phyloP scores from a whole-genome alignment of 2,797 vertebrate genomes.

The Takifugu rubripes region DNA sequence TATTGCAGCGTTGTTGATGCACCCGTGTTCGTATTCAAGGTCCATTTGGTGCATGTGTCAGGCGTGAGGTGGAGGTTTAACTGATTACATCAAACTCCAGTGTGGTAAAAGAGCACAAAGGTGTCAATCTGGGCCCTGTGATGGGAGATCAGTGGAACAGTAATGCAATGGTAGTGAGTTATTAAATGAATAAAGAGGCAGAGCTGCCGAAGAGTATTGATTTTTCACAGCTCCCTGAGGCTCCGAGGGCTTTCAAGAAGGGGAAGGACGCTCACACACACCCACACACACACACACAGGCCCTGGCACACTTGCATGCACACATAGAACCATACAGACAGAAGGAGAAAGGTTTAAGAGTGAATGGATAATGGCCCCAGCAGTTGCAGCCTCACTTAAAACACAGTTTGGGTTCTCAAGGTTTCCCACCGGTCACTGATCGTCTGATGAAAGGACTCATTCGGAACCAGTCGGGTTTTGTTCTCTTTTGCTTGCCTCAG shows the following conservation, averaged over 20 bases:
- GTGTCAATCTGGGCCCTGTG: slow-evolving; percentile 77
- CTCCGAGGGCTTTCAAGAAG: slow-evolving; percentile 78
- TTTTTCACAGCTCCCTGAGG: slow-evolving; percentile 81
- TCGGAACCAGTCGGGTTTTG: slow-evolving; percentile 68
- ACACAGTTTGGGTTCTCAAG: slow-evolving; percentile 75
- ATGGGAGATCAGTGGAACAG: slow-evolving; percentile 80
- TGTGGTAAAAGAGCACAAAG: slow-evolving; percentile 77
- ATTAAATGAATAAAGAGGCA: slow-evolving; percentile 84
- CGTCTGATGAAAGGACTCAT: slow-evolving; percentile 70
- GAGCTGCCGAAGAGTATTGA: slow-evolving; percentile 82
- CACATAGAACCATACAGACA: slow-evolving; percentile 58
- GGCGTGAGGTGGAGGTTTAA: slow-evolving; percentile 74
- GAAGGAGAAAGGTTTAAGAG: slow-evolving; percentile 74
- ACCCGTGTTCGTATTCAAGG: slow-evolving; percentile 67
- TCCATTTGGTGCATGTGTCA: slow-evolving; percentile 76
- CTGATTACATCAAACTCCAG: slow-evolving; percentile 80
- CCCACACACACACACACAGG: slow-evolving; percentile 31
- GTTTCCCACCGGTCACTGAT: slow-evolving; percentile 68
- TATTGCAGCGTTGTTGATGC: slow-evolving; percentile 71
- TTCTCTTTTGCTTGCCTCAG: slow-evolving; percentile 49
- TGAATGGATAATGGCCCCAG: slow-evolving; percentile 80
- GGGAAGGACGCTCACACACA: slow-evolving; percentile 68
- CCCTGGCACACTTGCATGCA: slow-evolving; percentile 62
- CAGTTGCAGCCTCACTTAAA: slow-evolving; percentile 80
- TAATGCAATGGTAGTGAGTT: slow-evolving; percentile 82